Conservation (phyloP, 2,797 vertebrate species). For the Staurois parvus region DNA sequence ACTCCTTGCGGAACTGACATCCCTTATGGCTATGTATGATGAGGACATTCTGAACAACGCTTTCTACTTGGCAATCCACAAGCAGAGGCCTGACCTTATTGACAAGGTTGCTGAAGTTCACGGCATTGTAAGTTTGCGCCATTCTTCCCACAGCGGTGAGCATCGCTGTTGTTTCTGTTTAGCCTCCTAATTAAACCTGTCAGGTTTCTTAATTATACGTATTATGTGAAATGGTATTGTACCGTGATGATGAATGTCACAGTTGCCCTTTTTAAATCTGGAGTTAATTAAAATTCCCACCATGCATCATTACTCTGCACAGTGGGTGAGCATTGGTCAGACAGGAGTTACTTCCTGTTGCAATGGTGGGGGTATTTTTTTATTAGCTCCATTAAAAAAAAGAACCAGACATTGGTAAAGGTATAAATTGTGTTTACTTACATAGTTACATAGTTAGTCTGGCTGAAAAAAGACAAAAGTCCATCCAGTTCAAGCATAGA, state of each 20-base stretch:
- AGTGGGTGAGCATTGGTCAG: not conserved
- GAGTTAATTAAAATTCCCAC: not conserved
- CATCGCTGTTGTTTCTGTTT: not conserved
- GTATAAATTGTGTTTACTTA: too few species aligned
- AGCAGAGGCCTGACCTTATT: conserved; percentile 88
- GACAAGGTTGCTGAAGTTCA: conserved; percentile 86
- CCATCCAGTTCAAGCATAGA: too few species aligned
- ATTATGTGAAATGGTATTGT: too few species aligned
- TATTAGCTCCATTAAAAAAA: too few species aligned
- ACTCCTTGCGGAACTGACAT: conserved; percentile 66
- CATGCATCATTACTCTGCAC: not conserved
- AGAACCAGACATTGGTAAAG: too few species aligned
- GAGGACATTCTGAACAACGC: conserved; percentile 95
- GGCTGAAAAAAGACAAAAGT: too few species aligned
- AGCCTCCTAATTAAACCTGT: not conserved
- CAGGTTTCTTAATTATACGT: not conserved
- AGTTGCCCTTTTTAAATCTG: conserved; percentile 31
- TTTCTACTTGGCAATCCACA: conserved; percentile 93
- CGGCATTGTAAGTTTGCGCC: conserved; percentile 86
- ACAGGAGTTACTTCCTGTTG: not conserved
- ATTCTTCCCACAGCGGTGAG: not conserved
- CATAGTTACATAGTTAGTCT: too few species aligned
- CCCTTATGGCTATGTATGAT: conserved; percentile 98
- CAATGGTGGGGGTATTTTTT: too few species aligned
- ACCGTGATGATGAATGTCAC: not conserved